Evolutionary conservation across 2,888 invertebrate species (phyloP), one percentile per base, ranked within the genome.

Genomic region (Archaeoteleia sp.): DNA sequence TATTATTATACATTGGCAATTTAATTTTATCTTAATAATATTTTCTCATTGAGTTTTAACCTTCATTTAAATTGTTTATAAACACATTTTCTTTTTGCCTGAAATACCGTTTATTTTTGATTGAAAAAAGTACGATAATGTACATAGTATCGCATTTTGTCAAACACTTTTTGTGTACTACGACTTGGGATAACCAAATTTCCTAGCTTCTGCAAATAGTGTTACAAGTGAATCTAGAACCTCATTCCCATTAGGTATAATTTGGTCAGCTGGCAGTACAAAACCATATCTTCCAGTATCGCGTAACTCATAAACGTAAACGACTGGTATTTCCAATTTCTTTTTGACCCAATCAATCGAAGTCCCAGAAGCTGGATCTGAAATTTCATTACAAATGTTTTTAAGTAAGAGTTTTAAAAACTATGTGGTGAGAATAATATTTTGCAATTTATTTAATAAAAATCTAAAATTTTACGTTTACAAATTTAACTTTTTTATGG

Each of bases 281-380:
- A 92, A 94, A 0, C 94, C 94, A 76, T 88, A 88, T 30, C 74
- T 65, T 0, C 91, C 89, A 0, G 78, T 86, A 73, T 93, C 93
- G 4, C 92, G 86, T 1, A 94, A 87, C 77, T 93, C 92, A 69
- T 91, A 91, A 0, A 92, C 91, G 70, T 90, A 93, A 0, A 90
- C 87, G 9, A 93, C 87, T 1, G 91, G 91, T 0, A 90, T 89
- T 32, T 90, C 89, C 45, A 88, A 89, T 0, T 86, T 87, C 4
- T 89, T 91, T 76, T 93, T 92, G 0, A 90, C 92, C 92, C 93
- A 95, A 79, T 96, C 95, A 67, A 90, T 87, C 12, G 91, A 89
- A 1, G 88, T 87, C 0, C 94, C 94, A 4, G 90, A 89, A 0
- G 91, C 90, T 0, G 88, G 86, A 81, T 91, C 92, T 92, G 78